These are phyloP conservation scores for Gortyna flavago DNA, from an alignment of 2,888 invertebrate species.

Conservation along the genomic window DNA sequence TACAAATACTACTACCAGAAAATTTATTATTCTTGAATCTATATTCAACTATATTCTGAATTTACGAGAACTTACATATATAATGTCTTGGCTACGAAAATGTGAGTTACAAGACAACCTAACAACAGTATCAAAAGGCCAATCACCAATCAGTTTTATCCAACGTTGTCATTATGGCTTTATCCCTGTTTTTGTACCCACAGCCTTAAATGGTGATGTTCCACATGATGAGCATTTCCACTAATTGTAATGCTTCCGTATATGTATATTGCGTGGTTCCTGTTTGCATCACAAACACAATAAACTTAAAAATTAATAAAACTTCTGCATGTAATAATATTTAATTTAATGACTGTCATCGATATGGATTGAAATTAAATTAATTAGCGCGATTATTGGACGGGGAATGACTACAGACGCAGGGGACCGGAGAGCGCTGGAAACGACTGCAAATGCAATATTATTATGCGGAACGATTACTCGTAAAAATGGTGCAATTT, in stretches of 20 bases:
- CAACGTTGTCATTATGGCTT: too few species aligned
- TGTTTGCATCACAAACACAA: constrained; percentile 17
- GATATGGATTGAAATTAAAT: constrained; percentile 50
- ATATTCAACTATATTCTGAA: neutral
- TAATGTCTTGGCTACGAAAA: neutral
- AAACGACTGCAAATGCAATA: constrained; percentile 31
- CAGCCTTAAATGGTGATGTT: neutral
- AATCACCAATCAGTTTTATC: neutral
- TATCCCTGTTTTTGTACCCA: too few species aligned
- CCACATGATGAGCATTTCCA: neutral
- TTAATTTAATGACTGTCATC: constrained; percentile 53
- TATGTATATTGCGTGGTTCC: constrained; percentile 1
- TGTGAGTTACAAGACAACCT: neutral
- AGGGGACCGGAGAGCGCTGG: neutral
- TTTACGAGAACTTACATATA: neutral
- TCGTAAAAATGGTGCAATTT: constrained; percentile 42
- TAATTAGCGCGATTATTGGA: constrained; percentile 47
- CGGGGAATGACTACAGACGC: constrained; percentile 24
- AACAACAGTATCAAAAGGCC: neutral
- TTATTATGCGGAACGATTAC: constrained; percentile 21
- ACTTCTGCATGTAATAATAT: constrained; percentile 38
- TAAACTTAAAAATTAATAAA: constrained; percentile 24
- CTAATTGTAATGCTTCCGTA: neutral
- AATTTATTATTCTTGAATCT: neutral
- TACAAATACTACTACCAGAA: neutral